A percentile compares a stretch with the other conserved stretches of the same genome.
Conservation (phyloP, 2,888 invertebrate species). For the Tortrix viridana region DNA sequence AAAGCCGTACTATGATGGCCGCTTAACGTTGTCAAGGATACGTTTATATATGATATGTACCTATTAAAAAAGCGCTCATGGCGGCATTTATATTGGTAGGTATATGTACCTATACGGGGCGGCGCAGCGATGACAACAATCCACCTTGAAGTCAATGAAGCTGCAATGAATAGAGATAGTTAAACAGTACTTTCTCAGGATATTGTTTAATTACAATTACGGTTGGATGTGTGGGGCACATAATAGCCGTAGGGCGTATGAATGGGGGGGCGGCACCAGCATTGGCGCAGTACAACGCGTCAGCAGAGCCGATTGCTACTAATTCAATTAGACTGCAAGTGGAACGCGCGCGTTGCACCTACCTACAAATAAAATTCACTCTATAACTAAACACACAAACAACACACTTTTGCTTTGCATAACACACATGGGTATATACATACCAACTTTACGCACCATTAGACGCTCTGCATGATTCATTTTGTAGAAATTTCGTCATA, state of each 20-base stretch:
- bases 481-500: constrained; percentile 27
- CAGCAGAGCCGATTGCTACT: constrained; percentile 70
- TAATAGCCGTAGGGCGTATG: constrained; percentile 60
- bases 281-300: constrained; percentile 49
- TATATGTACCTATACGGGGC: background rate
- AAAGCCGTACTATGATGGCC: background rate
- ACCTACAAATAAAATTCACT: constrained; percentile 52
- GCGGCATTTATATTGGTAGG: too few relatives aligned
- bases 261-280: constrained; percentile 51
- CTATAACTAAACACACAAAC: constrained; percentile 26
- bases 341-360: constrained; percentile 63
- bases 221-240: constrained; percentile 48
- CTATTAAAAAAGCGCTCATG: too few relatives aligned
- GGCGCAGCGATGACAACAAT: background rate
- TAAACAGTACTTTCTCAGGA: constrained; percentile 7
- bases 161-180: background rate
- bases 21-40: too few relatives aligned
- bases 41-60: too few relatives aligned
- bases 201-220: constrained; percentile 33
- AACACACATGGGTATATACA: constrained; percentile 4
- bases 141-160: background rate
- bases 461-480: constrained; percentile 28
- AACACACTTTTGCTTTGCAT: constrained; percentile 12
- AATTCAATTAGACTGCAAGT: constrained; percentile 79
- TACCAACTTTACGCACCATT: constrained; percentile 15